Evolutionary conservation across 2,888 invertebrate species (phyloP).

Genomic region (Sarcophaga rosellei): DNA sequence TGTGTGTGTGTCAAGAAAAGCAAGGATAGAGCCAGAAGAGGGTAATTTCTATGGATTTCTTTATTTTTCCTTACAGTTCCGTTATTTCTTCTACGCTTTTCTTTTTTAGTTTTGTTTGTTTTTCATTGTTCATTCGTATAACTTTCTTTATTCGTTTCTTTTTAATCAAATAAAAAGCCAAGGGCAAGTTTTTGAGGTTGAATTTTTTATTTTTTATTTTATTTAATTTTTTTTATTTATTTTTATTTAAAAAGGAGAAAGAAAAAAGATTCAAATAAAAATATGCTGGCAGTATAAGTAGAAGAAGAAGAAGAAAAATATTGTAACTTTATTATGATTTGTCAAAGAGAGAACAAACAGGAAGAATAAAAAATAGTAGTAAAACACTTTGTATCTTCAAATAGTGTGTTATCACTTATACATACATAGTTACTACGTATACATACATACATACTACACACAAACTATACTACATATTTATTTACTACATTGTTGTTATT

Average conservation of each 20-base stretch:
- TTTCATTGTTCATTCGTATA: neutral
- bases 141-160: conserved; percentile 6
- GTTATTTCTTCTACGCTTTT: neutral
- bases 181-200: conserved; percentile 32
- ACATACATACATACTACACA: neutral
- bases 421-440: neutral
- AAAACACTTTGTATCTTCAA: neutral
- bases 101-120: neutral
- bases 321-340: conserved; percentile 34
- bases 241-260: neutral
- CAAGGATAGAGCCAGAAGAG: no score
- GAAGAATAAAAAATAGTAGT: neutral
- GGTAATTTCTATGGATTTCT: no score
- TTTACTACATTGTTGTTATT: neutral
- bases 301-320: neutral
- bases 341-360: conserved; percentile 8
- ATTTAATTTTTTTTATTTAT: neutral
- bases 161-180: conserved; percentile 44
- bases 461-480: neutral
- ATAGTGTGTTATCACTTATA: neutral
- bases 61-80: no score
- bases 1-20: no score
- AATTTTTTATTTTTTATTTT: conserved; percentile 4
- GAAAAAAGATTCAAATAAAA: neutral
- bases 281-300: neutral